Conservation (phyloP, 2,113 vertebrate genomes). For the Channa maculata region DNA sequence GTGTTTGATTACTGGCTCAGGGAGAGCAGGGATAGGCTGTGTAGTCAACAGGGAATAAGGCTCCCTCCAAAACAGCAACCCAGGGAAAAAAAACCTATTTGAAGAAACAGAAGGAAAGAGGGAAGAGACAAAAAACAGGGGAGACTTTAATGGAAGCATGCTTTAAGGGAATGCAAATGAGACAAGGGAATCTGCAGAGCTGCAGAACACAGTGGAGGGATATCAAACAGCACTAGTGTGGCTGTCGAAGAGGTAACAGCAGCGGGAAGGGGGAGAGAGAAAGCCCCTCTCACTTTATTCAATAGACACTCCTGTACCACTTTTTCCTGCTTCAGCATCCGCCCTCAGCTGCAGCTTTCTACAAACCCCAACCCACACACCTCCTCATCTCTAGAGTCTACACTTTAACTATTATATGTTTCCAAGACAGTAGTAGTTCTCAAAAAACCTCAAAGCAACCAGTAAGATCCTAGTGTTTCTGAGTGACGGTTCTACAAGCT, state of each 20-base stretch:
- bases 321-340: constrained; percentile 57
- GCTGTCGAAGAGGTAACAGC: constrained; percentile 72
- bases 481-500: constrained; percentile 41
- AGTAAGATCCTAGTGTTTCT: constrained; percentile 27
- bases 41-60: constrained; percentile 75
- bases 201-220: constrained; percentile 70
- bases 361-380: constrained; percentile 56
- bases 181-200: constrained; percentile 79
- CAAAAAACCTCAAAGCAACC: constrained; percentile 24
- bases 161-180: constrained; percentile 83
- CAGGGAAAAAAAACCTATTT: constrained; percentile 67
- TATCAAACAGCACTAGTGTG: constrained; percentile 77
- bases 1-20: constrained; percentile 84
- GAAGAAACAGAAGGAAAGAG: constrained; percentile 72
- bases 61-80: constrained; percentile 74
- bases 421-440: constrained; percentile 49
- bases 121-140: constrained; percentile 66
- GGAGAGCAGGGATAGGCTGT: constrained; percentile 74
- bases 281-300: constrained; percentile 70
- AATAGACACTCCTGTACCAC: constrained; percentile 65
- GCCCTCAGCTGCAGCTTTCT: constrained; percentile 54
- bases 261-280: constrained; percentile 46
- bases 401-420: constrained; percentile 54
- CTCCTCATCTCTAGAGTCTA: constrained; percentile 62
- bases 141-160: constrained; percentile 79